A percentile compares a stretch with the other conserved stretches of the same genome.
Conservation (phyloP, 2,888 invertebrate species). For the Automeris io region DNA sequence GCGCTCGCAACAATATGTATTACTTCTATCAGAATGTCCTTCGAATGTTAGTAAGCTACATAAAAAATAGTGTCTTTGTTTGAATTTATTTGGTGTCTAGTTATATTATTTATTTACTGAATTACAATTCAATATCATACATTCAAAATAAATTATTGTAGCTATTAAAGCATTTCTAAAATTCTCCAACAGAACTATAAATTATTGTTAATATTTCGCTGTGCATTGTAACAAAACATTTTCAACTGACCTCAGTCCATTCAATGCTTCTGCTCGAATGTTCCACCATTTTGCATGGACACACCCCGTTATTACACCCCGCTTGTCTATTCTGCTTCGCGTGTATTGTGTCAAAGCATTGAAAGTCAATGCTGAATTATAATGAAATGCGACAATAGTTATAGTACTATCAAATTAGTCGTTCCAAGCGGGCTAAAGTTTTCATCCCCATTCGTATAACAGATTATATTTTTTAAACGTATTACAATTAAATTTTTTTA, state of each 20-base stretch:
- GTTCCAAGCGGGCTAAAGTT: too few species aligned
- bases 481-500: too few species aligned
- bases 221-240: conserved; percentile 17
- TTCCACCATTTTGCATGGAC: conserved; percentile 27
- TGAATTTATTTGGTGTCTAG: too few species aligned
- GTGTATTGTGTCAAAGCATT: conserved; percentile 29
- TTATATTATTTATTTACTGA: too few species aligned
- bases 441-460: too few species aligned
- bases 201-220: conserved; percentile 17
- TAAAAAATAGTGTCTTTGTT: too few species aligned
- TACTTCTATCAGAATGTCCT: too few species aligned
- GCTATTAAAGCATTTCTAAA: background rate
- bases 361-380: conserved; percentile 25
- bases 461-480: too few species aligned
- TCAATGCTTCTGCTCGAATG: conserved; percentile 13
- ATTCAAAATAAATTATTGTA: background rate
- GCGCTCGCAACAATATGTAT: too few species aligned
- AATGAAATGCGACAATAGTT: conserved; percentile 5
- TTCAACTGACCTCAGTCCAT: conserved; percentile 20
- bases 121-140: too few species aligned
- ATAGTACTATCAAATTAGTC: too few species aligned
- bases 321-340: conserved; percentile 19
- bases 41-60: too few species aligned
- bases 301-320: conserved; percentile 34
- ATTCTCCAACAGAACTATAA: conserved; percentile 17